Evolutionary conservation across 2,113 vertebrate genomes (phyloP), one percentile per base, ranked within the genome.

Genomic region (Pelecanus crispus): DNA sequence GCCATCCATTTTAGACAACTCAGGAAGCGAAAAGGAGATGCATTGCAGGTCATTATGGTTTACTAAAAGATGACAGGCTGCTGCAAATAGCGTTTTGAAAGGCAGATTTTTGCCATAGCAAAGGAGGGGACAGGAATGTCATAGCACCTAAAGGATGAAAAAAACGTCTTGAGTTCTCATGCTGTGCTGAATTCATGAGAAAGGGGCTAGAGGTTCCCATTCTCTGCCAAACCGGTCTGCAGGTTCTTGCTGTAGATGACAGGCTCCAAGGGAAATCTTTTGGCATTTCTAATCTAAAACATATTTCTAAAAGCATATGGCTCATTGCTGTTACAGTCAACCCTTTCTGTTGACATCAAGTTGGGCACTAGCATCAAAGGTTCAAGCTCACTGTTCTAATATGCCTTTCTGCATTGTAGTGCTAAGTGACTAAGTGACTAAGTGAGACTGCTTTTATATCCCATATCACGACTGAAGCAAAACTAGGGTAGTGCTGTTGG

Each of bases 191-290:
- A 21, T 11, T 88, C 49, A 38, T 36, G 36, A 61, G 34, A 65
- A 71, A 75, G 8, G 1, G 7, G 7, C 6, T 29, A 12, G 42
- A 83, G 16, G 19, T 85, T 84, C 65, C 31, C 0, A 0, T 7
- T 62, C 29, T 25, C 49, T 70, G 50, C 22, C 49, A 45, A 19
- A 34, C 4, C 36, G 56, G 13, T 14, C 62, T 61, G 31, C 19
- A 56, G 28, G 18, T 52, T 80, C 25, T 61, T 83, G 40, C 17
- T 2, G 5, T 13, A 61, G 53, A 32, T 13, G 10, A 12, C 15
- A 36, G n/a, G 17, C 13, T 81, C 36, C n/a, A 38, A 50, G 28
- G 34, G 45, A 47, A 56, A 59, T 68, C 11, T 83, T 72, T 45
- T 4, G n/a, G 13, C 17, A 13, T 56, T 73, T 90, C 31, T 87